A percentile compares a stretch with the other conserved stretches of the same genome.
Evolutionary conservation across 2,797 vertebrate genomes (phyloP).

Genomic region (Crocodylus rhombifer): DNA sequence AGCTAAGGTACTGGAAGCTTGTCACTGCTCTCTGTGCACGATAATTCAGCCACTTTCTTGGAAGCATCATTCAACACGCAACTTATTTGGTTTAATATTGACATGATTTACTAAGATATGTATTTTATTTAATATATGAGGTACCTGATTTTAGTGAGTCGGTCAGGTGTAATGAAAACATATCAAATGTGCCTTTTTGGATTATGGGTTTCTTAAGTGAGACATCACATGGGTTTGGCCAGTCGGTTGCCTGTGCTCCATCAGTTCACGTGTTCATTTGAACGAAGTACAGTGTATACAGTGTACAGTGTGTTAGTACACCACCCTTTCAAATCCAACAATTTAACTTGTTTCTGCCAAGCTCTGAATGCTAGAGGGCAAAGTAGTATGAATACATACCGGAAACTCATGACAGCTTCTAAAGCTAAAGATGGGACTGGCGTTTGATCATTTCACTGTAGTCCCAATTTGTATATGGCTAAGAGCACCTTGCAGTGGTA

Average conservation of each 20-base stretch:
- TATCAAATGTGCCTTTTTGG: background rate
- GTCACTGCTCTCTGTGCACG: constrained; percentile 70
- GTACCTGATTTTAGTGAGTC: constrained; percentile 40
- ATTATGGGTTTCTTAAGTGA: background rate
- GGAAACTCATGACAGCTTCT: background rate
- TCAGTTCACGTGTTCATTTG: background rate
- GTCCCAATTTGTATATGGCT: background rate
- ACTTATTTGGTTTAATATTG: constrained; percentile 60
- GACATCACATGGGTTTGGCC: background rate
- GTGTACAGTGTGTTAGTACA: background rate
- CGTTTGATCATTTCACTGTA: background rate
- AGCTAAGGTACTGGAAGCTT: constrained; percentile 51
- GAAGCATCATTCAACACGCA: constrained; percentile 54
- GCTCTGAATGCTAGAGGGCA: background rate
- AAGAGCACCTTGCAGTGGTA: background rate
- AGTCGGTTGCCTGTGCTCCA: background rate
- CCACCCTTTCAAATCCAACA: constrained; percentile 4
- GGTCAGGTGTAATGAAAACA: constrained; percentile 24
- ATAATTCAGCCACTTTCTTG: constrained; percentile 55
- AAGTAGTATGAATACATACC: background rate
- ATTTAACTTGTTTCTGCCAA: background rate
- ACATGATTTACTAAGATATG: constrained; percentile 61
- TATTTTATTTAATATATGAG: constrained; percentile 36
- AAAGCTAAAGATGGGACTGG: background rate
- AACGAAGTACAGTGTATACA: background rate